A percentile compares a stretch with the other conserved stretches of the same genome.
These are phyloP conservation scores for Dryobota labecula DNA, from an alignment of 2,888 invertebrate species.

Conservation along the genomic window DNA sequence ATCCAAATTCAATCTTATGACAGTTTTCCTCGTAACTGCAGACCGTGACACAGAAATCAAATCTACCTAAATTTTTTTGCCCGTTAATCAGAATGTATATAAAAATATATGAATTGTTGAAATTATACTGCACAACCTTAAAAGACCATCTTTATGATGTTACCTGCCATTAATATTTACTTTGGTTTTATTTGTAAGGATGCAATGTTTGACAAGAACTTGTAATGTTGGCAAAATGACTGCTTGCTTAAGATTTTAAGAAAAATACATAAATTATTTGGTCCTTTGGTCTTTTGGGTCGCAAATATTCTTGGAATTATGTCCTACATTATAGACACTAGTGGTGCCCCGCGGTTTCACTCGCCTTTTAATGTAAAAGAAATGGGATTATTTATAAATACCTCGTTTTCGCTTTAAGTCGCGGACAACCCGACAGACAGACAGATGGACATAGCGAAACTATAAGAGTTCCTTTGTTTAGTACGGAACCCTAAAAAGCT, in stretches of 20 bases:
- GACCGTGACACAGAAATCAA: too few relatives aligned
- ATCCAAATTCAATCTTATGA: too few relatives aligned
- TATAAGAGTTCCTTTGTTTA: too few relatives aligned
- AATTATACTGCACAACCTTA: not conserved
- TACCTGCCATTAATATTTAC: slow-evolving; percentile 40
- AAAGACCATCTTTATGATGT: slow-evolving; percentile 23
- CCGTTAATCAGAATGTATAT: not conserved
- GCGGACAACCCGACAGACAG: too few relatives aligned
- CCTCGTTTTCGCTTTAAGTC: not conserved
- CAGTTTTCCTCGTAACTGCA: too few relatives aligned
- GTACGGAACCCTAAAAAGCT: too few relatives aligned
- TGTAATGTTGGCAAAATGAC: slow-evolving; percentile 22
- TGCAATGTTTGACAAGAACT: slow-evolving; percentile 39
- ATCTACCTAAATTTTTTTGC: not conserved
- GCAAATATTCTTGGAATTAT: not conserved
- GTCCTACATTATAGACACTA: not conserved
- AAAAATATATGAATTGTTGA: not conserved
- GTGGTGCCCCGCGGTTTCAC: too few relatives aligned
- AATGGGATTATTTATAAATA: not conserved
- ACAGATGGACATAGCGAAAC: too few relatives aligned
- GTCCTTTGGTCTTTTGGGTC: not conserved
- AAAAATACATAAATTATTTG: not conserved
- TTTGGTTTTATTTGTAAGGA: slow-evolving; percentile 25
- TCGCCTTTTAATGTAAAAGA: not conserved
- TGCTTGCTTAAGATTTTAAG: not conserved